phyloP scores from a whole-genome alignment of 2,113 vertebrate genomes.

The Myiozetetes cayanensis region DNA sequence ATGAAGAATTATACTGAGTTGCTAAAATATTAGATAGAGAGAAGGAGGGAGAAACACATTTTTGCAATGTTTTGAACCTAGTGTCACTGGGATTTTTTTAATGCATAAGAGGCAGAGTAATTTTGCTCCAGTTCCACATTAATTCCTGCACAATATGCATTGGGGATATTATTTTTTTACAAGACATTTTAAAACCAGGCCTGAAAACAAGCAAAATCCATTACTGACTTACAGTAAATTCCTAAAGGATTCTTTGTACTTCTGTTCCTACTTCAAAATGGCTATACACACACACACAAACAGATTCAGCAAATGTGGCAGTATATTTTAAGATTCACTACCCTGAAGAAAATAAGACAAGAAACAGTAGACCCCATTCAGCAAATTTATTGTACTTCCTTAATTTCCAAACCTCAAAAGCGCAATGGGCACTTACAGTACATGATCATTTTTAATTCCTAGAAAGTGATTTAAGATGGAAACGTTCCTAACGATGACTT shows the following conservation, averaged over 20 bases:
- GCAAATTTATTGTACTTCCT: conserved; percentile 26
- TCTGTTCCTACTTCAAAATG: conserved; percentile 54
- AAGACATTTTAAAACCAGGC: conserved; percentile 60
- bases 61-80: conserved; percentile 50
- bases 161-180: conserved; percentile 66
- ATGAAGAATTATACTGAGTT: conserved; percentile 36
- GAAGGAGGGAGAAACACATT: conserved; percentile 23
- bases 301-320: conserved; percentile 21
- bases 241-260: conserved; percentile 63
- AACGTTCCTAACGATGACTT: background rate
- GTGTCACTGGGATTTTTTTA: conserved; percentile 49
- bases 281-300: background rate
- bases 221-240: conserved; percentile 69
- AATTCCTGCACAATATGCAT: conserved; percentile 64
- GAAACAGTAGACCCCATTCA: background rate
- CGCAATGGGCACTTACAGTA: background rate
- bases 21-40: conserved; percentile 24
- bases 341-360: conserved; percentile 9
- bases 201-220: conserved; percentile 72
- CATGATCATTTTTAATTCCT: conserved; percentile 46
- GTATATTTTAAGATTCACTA: conserved; percentile 48
- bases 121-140: conserved; percentile 65
- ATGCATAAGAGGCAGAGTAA: conserved; percentile 51
- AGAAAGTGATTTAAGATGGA: conserved; percentile 37
- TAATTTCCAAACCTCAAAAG: conserved; percentile 32